Evolutionary conservation across 92 coral and sea anemone species (phyloP).

Genomic region (Pocillopora grandis): DNA sequence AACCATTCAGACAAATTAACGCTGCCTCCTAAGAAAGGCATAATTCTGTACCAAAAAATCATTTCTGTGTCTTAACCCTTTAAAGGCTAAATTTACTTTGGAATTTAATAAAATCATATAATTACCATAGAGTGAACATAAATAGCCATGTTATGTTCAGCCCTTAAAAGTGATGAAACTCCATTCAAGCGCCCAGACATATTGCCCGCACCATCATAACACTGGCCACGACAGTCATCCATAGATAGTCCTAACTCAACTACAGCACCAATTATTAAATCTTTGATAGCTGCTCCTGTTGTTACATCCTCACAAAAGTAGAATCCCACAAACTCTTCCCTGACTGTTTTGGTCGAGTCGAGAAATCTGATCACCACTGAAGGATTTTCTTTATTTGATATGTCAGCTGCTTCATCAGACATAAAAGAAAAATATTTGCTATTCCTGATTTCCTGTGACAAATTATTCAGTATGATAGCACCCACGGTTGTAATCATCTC

Average conservation of each 20-base stretch:
- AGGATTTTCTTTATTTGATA: conserved; percentile 60
- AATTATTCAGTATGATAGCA: conserved; percentile 31
- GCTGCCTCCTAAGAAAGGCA: conserved; percentile 31
- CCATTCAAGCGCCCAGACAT: conserved; percentile 25
- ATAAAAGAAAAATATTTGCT: conserved; percentile 4
- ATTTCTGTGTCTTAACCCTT: conserved; percentile 23
- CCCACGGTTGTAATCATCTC: no score
- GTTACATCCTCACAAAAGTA: not conserved
- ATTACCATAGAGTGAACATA: conserved; percentile 45
- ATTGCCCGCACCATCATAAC: conserved; percentile 7
- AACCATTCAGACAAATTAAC: conserved; percentile 29
- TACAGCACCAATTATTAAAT: not conserved
- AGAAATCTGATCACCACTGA: conserved; percentile 2
- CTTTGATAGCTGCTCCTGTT: conserved; percentile 3
- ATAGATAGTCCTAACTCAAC: no score
- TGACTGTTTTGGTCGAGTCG: not conserved
- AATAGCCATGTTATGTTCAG: conserved; percentile 54
- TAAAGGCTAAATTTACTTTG: conserved; percentile 42
- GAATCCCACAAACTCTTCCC: conserved; percentile 1
- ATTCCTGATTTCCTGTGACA: not conserved
- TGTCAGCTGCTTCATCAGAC: conserved; percentile 58
- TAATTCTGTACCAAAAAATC: conserved; percentile 7
- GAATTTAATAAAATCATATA: no score
- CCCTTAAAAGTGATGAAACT: conserved; percentile 56
- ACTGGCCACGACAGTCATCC: no score